Evolutionary conservation across 1,140 invertebrate genomes (phyloP), one percentile per base, ranked within the genome.

Genomic region (Pemphigus obesinymphae): DNA sequence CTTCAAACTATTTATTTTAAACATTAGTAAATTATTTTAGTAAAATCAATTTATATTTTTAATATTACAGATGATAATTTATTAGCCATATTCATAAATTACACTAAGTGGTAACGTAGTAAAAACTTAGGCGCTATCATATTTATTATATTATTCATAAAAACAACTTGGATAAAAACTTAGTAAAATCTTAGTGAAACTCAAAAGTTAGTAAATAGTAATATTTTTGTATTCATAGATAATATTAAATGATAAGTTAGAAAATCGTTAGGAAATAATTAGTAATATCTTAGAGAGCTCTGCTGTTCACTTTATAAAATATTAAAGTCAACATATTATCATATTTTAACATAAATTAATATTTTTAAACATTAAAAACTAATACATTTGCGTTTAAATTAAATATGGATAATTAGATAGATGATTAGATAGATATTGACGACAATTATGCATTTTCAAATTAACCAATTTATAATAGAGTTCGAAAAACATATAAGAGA

Each of bases 211-310:
- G 55, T 58, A n/a, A 68, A n/a, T n/a, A n/a, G n/a, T n/a, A n/a
- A n/a, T n/a, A n/a, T n/a, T n/a, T n/a, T n/a, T n/a, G n/a, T n/a
- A 68, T 68, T 68, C 17, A 68, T 31, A 68, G 37, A 68, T 37
- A 37, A 15, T 29, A 20, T 37, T 37, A 34, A 34, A 37, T 13
- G 37, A 43, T 2, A 70, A 43, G 66, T 70, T 43, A 70, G 66
- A 70, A 40, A 37, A 40, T 70, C 15, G 3, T 45, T 45, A 45
- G 37, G 40, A 2, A 1, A 45, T 45, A 45, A 26, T 72, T 45
- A 45, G 68, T 72, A 13, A 72, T n/a, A 72, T 72, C 40, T 45
- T 29, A 72, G 68, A 10, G n/a, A n/a, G n/a, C n/a, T n/a, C n/a
- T n/a, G n/a, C n/a, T n/a, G n/a, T n/a, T n/a, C n/a, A n/a, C n/a